Evolutionary conservation across 2,113 vertebrate genomes (phyloP).

Genomic region (Cichladusa arquata): DNA sequence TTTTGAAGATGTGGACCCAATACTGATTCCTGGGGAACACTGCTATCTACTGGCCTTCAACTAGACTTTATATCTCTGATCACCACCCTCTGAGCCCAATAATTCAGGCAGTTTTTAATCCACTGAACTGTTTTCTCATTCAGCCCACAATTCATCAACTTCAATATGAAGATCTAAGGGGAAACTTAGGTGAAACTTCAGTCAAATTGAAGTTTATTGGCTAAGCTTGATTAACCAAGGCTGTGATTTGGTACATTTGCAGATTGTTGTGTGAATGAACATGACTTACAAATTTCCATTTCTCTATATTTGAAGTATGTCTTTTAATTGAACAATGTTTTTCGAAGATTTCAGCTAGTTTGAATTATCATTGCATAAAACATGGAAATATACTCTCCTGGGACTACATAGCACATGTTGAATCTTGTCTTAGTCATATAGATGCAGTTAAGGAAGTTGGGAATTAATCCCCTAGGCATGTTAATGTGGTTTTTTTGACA

Average conservation of each 20-base stretch:
- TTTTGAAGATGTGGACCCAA: background rate
- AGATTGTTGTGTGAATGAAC: background rate
- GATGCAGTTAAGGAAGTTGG: slow-evolving; percentile 8
- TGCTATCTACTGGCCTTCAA: background rate
- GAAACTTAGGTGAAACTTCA: background rate
- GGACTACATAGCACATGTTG: background rate
- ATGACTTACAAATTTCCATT: background rate
- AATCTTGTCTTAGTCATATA: slow-evolving; percentile 43
- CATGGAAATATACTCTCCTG: slow-evolving; percentile 14
- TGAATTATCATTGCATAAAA: background rate
- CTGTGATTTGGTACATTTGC: background rate
- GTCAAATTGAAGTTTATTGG: background rate
- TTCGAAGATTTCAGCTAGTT: background rate
- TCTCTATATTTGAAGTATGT: background rate
- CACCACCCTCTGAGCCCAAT: background rate
- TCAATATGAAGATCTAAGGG: background rate
- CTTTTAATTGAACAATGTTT: slow-evolving; percentile 7
- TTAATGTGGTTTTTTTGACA: slow-evolving; percentile 66
- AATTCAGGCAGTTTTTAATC: background rate
- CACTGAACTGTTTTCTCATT: background rate
- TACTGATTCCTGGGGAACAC: background rate
- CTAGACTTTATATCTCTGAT: background rate
- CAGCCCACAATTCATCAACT: background rate
- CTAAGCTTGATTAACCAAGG: background rate
- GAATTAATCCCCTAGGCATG: slow-evolving; percentile 66